Base-by-base conservation (phyloP, 2,797 vertebrate species). In the Pygocentrus nattereri region DNA sequence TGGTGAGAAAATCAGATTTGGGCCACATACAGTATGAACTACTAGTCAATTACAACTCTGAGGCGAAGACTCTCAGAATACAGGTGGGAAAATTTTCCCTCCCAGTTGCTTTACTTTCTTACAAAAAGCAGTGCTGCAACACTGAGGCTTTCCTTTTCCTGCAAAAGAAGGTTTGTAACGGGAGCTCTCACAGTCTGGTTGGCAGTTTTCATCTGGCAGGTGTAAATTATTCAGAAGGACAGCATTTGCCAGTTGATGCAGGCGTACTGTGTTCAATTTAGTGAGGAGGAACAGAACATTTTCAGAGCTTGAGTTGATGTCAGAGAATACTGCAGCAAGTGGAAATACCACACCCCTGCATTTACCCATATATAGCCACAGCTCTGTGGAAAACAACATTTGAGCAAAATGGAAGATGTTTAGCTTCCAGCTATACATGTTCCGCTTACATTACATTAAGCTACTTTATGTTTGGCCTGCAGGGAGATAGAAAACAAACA, bases 151-250 rank as follows among this genome's bases (percentile, higher is more conserved):
- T 47, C 25, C 23, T 49, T 1, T 44, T 50, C 13, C 25, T 50
- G 44, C 23, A 49, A 50, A 71, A 5, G 41, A 69, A n/a, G 59
- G 16, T 25, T 31, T 74, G 50, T 41, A 74, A 69, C 3, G 4
- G n/a, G 72, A 69, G 25, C 69, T 73, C 23, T 52, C 41, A 15
- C 31, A 41, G 49, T 44, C 47, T 30, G 25, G 47, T 50, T 47
- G 13, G 27, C 23, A 73, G 61, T 38, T 69, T 59, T 75, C 72
- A 81, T 81, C 79, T 81, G 62, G 18, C 38, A 59, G 52, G 31
- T 61, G 47, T 81, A 7, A 69, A 75, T 75, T 81, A 75, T 75
- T 81, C n/a, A 81, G 2, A 31, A 31, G 23, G 64, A 47, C 27
- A 21, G 50, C 25, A 34, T 68, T 81, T 68, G 62, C 25, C 52